These are phyloP conservation scores for Champsocephalus gunnari DNA, from an alignment of 2,797 vertebrate genomes.

Conservation along the genomic window DNA sequence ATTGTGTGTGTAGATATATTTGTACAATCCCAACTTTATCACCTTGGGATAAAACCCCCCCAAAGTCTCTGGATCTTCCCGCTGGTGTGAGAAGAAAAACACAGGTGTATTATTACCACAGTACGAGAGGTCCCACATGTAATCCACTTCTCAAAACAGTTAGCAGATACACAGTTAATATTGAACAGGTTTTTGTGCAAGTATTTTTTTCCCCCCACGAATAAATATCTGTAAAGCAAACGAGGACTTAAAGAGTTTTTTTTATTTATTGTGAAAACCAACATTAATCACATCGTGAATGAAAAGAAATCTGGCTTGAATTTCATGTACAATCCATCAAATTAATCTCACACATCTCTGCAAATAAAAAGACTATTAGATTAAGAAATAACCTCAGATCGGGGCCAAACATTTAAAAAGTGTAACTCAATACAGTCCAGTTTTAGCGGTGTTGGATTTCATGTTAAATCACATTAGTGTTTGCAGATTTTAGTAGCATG, in stretches of 20 bases:
- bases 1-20: conserved; percentile 30
- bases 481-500: conserved; percentile 58
- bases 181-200: conserved; percentile 66
- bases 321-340: conserved; percentile 64
- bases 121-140: conserved; percentile 62
- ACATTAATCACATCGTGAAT: conserved; percentile 67
- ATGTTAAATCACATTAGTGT: conserved; percentile 61
- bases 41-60: neutral
- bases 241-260: conserved; percentile 51
- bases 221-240: conserved; percentile 83
- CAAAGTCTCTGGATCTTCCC: conserved; percentile 34
- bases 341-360: conserved; percentile 71
- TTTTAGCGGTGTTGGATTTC: conserved; percentile 36
- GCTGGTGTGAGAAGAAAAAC: conserved; percentile 56
- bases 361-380: conserved; percentile 37
- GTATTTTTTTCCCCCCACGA: conserved; percentile 60
- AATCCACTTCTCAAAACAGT: conserved; percentile 55
- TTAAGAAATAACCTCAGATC: neutral
- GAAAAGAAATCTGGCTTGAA: conserved; percentile 56
- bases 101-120: conserved; percentile 50
- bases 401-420: conserved; percentile 29
- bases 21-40: conserved; percentile 46
- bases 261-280: conserved; percentile 57
- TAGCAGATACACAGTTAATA: conserved; percentile 60
- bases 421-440: conserved; percentile 52